Evolutionary conservation across 2,888 invertebrate species (phyloP), one percentile per base, ranked within the genome.

Genomic region (Polyommatus iphigenia): DNA sequence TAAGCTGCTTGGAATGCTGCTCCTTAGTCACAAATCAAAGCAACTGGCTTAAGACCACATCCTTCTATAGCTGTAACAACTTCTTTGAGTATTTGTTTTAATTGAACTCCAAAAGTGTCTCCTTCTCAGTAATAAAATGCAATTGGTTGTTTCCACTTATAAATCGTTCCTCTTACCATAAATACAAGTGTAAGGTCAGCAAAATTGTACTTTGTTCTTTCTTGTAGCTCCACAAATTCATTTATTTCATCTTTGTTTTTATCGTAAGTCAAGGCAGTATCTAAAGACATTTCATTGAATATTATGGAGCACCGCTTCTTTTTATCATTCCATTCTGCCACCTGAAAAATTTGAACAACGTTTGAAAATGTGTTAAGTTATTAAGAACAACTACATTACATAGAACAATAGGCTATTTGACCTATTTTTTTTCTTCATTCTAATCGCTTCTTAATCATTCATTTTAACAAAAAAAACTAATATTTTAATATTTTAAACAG

Each of bases 141-240:
- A 13, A 80, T 8, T 13, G 80, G 81, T 76, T 81, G 80, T 72
- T 80, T 78, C 80, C 79, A 80, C 81, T 80, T 59, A 78, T n/a
- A 72, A 81, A 81, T 71, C 8, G 29, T 29, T n/a, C 57, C 76
- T 76, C 54, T 76, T 18, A 76, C 20, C 76, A 57, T 59, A 20
- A 54, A 54, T 18, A 54, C 18, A 54, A 73, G 8, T 20, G 73
- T 41, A 46, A 41, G 73, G 20, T 46, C 46, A n/a, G 73, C 73
- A 73, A 73, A 73, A 20, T 73, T n/a, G 8, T 24, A 24, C 24
- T n/a, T 41, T 73, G 46, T 73, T 46, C 73, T 32, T 24, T 73
- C 73, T 20, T 41, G 13, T 15, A 73, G 73, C n/a, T 73, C 46
- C 8, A 73, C 73, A 46, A 73, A 46, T 20, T 20, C 46, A 73